Percentiles rank a stretch among this genome's conserved stretches.
phyloP scores from a whole-genome alignment of 2,113 vertebrate genomes.

The Ammodytes dubius region DNA sequence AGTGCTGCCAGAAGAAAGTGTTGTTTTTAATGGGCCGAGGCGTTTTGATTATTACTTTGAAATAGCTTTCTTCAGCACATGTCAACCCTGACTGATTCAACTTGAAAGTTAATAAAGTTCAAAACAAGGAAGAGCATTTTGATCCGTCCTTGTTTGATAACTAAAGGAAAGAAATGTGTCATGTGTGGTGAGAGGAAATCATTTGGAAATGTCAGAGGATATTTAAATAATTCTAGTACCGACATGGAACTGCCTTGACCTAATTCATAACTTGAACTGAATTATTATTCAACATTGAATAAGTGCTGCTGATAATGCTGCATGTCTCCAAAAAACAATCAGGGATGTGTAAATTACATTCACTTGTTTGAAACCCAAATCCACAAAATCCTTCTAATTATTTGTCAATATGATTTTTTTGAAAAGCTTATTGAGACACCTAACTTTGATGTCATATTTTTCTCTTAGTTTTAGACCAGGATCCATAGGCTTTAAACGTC shows the following conservation, averaged over 20 bases:
- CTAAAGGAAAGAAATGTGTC: background rate
- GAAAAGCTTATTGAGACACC: no score
- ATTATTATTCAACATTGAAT: background rate
- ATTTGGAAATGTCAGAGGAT: conserved; percentile 16
- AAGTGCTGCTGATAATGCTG: background rate
- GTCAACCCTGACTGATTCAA: conserved; percentile 17
- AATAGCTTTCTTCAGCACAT: conserved; percentile 12
- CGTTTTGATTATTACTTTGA: conserved; percentile 22
- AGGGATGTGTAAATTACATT: background rate
- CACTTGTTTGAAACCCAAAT: background rate
- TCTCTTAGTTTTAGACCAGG: no score
- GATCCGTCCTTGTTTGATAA: background rate
- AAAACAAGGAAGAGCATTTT: conserved; percentile 14
- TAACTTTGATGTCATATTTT: no score
- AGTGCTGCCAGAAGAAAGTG: background rate
- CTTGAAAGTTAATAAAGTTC: conserved; percentile 22
- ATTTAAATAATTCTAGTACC: conserved; percentile 6
- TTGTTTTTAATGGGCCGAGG: background rate
- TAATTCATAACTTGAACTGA: background rate
- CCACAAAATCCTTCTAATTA: background rate
- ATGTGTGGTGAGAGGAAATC: background rate
- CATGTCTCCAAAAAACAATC: conserved; percentile 14
- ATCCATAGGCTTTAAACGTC: no score
- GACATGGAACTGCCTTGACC: background rate
- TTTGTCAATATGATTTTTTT: no score